These are phyloP conservation scores for Otocyon megalotis DNA, from an alignment of 2,113 vertebrate species.

Conservation along the genomic window DNA sequence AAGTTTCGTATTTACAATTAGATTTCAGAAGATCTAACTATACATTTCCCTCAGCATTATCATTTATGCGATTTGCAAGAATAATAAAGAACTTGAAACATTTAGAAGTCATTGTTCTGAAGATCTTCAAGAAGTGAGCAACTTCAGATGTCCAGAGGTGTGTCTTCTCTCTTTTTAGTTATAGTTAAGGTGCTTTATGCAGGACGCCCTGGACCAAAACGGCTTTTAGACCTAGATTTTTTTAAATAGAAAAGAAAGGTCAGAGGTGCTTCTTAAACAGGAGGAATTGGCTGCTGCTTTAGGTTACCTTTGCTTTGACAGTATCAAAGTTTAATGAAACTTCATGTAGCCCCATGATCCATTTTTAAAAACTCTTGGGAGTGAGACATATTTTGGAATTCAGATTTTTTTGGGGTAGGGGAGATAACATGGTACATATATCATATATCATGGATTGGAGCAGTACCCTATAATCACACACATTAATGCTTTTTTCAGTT, in stretches of 20 bases:
- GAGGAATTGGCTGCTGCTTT: background rate
- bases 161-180: slow-evolving; percentile 58
- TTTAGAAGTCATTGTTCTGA: slow-evolving; percentile 76
- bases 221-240: slow-evolving; percentile 87
- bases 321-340: background rate
- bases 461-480: background rate
- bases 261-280: slow-evolving; percentile 56
- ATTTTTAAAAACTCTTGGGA: slow-evolving; percentile 16
- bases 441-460: background rate
- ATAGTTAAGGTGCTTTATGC: slow-evolving; percentile 78
- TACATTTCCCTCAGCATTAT: slow-evolving; percentile 75
- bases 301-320: background rate
- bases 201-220: slow-evolving; percentile 88
- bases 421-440: background rate
- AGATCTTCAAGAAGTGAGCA: slow-evolving; percentile 60
- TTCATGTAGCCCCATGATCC: background rate
- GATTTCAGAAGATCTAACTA: slow-evolving; percentile 82
- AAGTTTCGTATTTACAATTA: slow-evolving; percentile 86
- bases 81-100: slow-evolving; percentile 84
- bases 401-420: background rate
- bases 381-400: slow-evolving; percentile 27
- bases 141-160: slow-evolving; percentile 76
- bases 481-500: slow-evolving; percentile 7
- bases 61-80: slow-evolving; percentile 81
- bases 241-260: slow-evolving; percentile 76